phyloP scores from a whole-genome alignment of 2,113 vertebrate species.

The Indicator maculatus region DNA sequence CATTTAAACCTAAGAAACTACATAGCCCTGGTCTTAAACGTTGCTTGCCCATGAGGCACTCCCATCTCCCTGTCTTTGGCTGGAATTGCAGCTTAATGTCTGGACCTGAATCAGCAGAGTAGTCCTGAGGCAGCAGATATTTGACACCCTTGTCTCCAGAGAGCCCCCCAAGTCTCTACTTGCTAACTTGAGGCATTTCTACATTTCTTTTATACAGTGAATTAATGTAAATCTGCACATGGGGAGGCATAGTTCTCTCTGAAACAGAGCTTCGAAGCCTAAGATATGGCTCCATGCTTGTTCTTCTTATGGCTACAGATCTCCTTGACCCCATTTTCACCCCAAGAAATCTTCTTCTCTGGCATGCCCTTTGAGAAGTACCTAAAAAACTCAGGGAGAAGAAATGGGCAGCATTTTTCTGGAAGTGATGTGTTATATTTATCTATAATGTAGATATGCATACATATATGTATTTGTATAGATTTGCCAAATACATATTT shows the following conservation, averaged over 20 bases:
- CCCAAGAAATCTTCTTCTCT: constrained; percentile 5
- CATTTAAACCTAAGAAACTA: neutral
- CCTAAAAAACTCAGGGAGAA: neutral
- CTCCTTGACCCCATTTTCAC: neutral
- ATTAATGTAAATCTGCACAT: neutral
- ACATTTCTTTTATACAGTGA: neutral
- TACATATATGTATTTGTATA: neutral
- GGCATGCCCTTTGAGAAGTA: neutral
- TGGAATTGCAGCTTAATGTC: neutral
- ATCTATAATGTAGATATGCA: neutral
- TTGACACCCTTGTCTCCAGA: neutral
- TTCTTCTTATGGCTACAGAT: neutral
- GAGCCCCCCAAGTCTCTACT: neutral
- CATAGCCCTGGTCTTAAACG: neutral
- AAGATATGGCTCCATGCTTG: neutral
- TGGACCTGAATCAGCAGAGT: neutral
- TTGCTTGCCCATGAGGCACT: accelerated
- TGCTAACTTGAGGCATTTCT: neutral
- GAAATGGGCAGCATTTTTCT: neutral
- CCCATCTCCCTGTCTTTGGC: neutral
- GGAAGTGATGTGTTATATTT: neutral
- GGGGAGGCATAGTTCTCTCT: neutral
- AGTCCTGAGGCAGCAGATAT: neutral
- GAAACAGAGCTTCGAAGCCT: constrained; percentile 3
- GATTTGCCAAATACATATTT: neutral